A percentile compares a stretch with the other conserved stretches of the same genome.
These are phyloP conservation scores for Lepidurus arcticus DNA, from an alignment of 1,140 invertebrate genomes.

Conservation along the genomic window DNA sequence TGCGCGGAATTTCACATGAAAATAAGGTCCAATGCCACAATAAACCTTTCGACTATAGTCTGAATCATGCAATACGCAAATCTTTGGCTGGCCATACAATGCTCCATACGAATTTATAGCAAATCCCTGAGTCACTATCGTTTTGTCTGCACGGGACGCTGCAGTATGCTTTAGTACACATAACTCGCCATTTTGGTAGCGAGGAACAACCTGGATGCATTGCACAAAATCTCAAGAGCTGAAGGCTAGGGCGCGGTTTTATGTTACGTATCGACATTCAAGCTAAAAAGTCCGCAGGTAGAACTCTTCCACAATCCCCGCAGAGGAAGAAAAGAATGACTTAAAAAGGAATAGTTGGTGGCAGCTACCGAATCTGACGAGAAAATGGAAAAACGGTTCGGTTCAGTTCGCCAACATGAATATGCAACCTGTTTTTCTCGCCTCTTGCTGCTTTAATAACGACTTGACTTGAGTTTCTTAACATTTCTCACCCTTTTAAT, in stretches of 20 bases:
- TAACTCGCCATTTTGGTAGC: neutral
- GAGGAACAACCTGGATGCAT: neutral
- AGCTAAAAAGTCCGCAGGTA: too few relatives aligned
- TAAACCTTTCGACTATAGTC: too few relatives aligned
- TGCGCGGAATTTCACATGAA: neutral
- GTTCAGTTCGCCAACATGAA: neutral
- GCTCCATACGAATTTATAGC: neutral
- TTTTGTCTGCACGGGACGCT: neutral
- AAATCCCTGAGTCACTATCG: neutral
- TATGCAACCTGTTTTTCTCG: neutral
- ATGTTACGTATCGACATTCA: neutral
- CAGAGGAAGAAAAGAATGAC: neutral
- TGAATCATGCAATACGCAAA: neutral
- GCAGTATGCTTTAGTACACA: too few relatives aligned
- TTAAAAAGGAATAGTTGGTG: neutral
- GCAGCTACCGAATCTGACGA: neutral
- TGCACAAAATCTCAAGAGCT: neutral
- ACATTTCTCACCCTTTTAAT: neutral
- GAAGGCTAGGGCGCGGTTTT: neutral
- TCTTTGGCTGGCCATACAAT: neutral
- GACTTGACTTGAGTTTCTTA: too few relatives aligned
- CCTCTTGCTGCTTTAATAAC: too few relatives aligned
- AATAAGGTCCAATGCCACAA: neutral
- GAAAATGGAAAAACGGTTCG: neutral
- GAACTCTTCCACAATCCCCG: too few relatives aligned